Evolutionary conservation across 1,140 invertebrate species (phyloP).

Genomic region (Idris sp.): DNA sequence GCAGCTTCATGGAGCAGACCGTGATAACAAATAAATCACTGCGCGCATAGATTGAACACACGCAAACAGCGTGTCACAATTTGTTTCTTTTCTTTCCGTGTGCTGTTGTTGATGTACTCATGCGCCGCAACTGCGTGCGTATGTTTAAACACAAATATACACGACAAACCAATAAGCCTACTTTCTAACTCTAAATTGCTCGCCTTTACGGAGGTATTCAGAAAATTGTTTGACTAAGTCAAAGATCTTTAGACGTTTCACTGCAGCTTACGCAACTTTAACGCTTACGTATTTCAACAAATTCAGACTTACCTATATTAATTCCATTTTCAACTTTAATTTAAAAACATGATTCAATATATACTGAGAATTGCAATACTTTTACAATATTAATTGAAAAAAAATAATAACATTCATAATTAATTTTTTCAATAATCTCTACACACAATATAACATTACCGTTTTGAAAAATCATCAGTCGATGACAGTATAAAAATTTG

Average conservation of each 20-base stretch:
- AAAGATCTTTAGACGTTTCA: constrained; percentile 26
- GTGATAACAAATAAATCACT: constrained; percentile 54
- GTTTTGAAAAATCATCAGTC: no score
- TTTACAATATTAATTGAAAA: no score
- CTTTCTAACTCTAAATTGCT: constrained; percentile 57
- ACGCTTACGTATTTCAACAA: not conserved
- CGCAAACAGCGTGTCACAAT: constrained; percentile 2
- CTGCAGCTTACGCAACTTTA: constrained; percentile 16
- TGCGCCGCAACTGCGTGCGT: constrained; percentile 5
- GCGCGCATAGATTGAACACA: constrained; percentile 13
- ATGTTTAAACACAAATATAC: not conserved
- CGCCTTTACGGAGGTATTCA: constrained; percentile 22
- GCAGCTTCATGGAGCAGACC: constrained; percentile 12
- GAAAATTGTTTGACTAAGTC: constrained; percentile 34
- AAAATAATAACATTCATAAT: no score
- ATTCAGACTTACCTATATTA: no score
- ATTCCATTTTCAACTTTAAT: not conserved
- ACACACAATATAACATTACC: no score
- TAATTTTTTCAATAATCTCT: no score
- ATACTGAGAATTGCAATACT: no score
- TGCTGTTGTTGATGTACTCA: constrained; percentile 25
- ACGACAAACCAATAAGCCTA: constrained; percentile 31
- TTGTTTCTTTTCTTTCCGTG: constrained; percentile 11
- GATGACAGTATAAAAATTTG: no score
- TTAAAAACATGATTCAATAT: no score